Percentiles rank a stretch among this genome's conserved stretches.
Conservation (phyloP, 2,888 invertebrate species). For the Rhagonycha lutea region DNA sequence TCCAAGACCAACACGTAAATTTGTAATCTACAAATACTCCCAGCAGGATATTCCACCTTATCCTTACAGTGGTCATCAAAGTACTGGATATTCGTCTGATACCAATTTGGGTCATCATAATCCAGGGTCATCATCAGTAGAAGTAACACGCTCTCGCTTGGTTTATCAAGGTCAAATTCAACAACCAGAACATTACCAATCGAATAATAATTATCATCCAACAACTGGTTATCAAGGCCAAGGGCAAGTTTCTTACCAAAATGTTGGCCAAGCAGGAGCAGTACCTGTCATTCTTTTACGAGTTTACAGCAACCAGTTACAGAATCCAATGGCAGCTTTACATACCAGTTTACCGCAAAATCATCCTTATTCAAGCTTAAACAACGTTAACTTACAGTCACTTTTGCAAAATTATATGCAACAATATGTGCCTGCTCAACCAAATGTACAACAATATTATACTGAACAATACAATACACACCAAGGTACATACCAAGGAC, state of each 20-base stretch:
- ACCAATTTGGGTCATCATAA: constrained; percentile 29
- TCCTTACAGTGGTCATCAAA: neutral
- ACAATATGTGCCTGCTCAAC: constrained; percentile 41
- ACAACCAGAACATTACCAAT: constrained; percentile 23
- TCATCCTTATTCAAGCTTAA: constrained; percentile 60
- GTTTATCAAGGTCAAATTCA: neutral
- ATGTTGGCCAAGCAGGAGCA: constrained; percentile 51
- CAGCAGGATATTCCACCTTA: constrained; percentile 65
- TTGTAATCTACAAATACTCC: constrained; percentile 72
- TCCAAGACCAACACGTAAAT: constrained; percentile 55
- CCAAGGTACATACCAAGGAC: constrained; percentile 37
- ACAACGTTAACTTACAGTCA: constrained; percentile 61
- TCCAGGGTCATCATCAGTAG: neutral
- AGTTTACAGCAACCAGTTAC: constrained; percentile 62
- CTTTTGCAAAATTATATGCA: constrained; percentile 60
- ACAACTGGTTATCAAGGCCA: constrained; percentile 52
- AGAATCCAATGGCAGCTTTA: constrained; percentile 58
- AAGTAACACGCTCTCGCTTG: neutral
- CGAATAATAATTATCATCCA: constrained; percentile 48
- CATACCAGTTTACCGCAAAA: constrained; percentile 62
- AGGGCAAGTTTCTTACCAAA: constrained; percentile 56
- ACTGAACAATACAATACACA: constrained; percentile 14
- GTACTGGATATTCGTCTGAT: constrained; percentile 8
- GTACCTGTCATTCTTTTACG: constrained; percentile 64
- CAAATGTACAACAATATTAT: constrained; percentile 31